Base-by-base conservation (phyloP, 2,888 invertebrate species). In the Cylloceria caligata region DNA sequence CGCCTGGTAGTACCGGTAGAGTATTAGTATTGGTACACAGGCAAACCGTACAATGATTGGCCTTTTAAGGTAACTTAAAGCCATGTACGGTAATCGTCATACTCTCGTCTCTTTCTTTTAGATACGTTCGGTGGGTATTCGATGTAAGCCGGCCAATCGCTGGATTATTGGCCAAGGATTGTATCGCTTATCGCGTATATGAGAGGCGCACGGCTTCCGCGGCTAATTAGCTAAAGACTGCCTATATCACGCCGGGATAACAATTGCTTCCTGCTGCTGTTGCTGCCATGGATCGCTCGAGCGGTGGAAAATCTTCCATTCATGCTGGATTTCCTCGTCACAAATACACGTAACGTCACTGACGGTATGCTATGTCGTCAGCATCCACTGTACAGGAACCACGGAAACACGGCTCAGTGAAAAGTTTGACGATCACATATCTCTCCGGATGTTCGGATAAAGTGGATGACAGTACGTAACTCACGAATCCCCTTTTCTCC, bases 221-320 rank as follows among this genome's bases (percentile, higher is more conserved):
- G 75, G 68, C 83, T 88, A 88, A 88, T 88, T 88, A 88, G 84
- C 87, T 79, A 81, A 84, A 87, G 83, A 84, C 76, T 73, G 71
- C 62, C 65, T 60, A n/a, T n/a, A 30, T 67, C 60, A 68, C 47
- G 13, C 77, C 62, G 24, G 55, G 55, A 81, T 80, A 73, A 81
- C 81, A 77, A 79, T 68, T 79, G 78, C 69, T 74, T 34, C 71
- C 71, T 49, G 27, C 55, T 65, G 27, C 52, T 13, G 62, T 30
- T 64, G 65, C 45, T 19, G 30, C 21, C 9, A n/a, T n/a, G 30
- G 71, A 75, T 80, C 49, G 24, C 52, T 74, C 42, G 64, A 65
- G 49, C 52, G 64, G 57, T 21, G 65, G 67, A 68, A 72, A 81
- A 67, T 52, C 24, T 36, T 60, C 34, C 55, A 62, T 80, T 74